Percentiles rank a stretch among this genome's conserved stretches.
Evolutionary conservation across 2,113 vertebrate genomes (phyloP).

Genomic region (Chelonoidis abingdonii): DNA sequence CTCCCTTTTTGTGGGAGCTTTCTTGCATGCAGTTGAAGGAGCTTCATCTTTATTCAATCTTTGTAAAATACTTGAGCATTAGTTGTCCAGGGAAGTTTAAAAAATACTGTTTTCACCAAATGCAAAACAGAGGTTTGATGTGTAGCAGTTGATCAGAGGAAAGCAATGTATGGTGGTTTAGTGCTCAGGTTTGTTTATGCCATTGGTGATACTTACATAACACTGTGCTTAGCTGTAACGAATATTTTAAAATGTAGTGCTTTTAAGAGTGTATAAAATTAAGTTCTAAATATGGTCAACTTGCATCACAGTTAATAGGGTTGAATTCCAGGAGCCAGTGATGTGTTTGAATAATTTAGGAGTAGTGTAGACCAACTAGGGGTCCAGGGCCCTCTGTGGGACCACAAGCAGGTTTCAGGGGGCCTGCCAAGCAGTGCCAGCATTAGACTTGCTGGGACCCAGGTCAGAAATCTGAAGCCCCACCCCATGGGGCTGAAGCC

Average conservation of each 20-base stretch:
- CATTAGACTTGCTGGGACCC: too few relatives aligned
- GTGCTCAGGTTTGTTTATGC: neutral
- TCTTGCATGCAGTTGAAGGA: neutral
- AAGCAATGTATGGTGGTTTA: neutral
- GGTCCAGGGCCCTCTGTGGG: too few relatives aligned
- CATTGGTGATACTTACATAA: too few relatives aligned
- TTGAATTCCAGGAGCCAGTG: neutral
- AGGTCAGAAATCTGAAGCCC: too few relatives aligned
- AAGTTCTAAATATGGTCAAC: neutral
- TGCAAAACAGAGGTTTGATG: neutral
- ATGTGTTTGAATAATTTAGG: neutral
- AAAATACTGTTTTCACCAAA: neutral
- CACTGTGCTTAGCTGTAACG: neutral
- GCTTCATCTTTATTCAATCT: neutral
- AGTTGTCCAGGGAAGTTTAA: neutral
- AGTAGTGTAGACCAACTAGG: neutral
- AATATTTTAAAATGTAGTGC: neutral
- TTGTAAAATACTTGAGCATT: neutral
- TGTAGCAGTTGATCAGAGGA: neutral
- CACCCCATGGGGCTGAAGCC: too few relatives aligned
- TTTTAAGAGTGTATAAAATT: neutral
- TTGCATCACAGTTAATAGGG: neutral
- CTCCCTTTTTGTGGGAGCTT: neutral
- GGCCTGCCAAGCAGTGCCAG: too few relatives aligned
- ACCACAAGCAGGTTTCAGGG: too few relatives aligned